Percentiles rank a stretch among this genome's conserved stretches.
Evolutionary conservation across 2,888 invertebrate genomes (phyloP).

Genomic region (Bombylius discolor): DNA sequence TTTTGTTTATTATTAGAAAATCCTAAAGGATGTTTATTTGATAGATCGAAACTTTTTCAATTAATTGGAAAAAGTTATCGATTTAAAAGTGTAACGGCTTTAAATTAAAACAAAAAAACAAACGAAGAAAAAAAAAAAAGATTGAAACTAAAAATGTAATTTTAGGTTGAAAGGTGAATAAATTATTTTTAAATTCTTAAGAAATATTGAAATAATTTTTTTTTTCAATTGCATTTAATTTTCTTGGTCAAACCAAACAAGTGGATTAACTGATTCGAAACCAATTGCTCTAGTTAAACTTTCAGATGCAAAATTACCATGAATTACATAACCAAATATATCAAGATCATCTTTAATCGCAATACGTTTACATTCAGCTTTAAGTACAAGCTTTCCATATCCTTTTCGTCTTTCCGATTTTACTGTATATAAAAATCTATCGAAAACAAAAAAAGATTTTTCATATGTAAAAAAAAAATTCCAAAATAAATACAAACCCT

Average conservation of each 20-base stretch:
- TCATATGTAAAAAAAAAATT: background rate
- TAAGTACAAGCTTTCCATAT: slow-evolving; percentile 7
- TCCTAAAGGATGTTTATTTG: slow-evolving; percentile 32
- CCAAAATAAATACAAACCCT: slow-evolving; percentile 3
- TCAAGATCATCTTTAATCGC: slow-evolving; percentile 7
- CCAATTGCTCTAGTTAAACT: slow-evolving; percentile 5
- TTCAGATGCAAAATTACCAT: slow-evolving; percentile 8
- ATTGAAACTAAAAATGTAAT: too few relatives aligned
- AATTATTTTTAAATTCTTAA: too few relatives aligned
- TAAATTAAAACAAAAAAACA: background rate
- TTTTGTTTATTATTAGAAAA: slow-evolving; percentile 55
- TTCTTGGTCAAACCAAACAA: slow-evolving; percentile 8
- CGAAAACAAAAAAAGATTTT: background rate
- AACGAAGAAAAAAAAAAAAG: too few relatives aligned
- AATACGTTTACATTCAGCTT: slow-evolving; percentile 9
- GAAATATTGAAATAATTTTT: too few relatives aligned
- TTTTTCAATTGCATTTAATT: background rate
- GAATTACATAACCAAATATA: slow-evolving; percentile 7
- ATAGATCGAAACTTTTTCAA: background rate
- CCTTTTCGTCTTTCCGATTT: slow-evolving; percentile 10
- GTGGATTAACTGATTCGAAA: background rate
- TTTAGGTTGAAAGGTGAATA: too few relatives aligned
- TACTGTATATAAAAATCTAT: slow-evolving; percentile 10
- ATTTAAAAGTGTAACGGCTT: background rate
- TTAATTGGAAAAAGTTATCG: background rate